Evolutionary conservation across 2,888 invertebrate genomes (phyloP), one percentile per base, ranked within the genome.

Genomic region (Andrena marginata): DNA sequence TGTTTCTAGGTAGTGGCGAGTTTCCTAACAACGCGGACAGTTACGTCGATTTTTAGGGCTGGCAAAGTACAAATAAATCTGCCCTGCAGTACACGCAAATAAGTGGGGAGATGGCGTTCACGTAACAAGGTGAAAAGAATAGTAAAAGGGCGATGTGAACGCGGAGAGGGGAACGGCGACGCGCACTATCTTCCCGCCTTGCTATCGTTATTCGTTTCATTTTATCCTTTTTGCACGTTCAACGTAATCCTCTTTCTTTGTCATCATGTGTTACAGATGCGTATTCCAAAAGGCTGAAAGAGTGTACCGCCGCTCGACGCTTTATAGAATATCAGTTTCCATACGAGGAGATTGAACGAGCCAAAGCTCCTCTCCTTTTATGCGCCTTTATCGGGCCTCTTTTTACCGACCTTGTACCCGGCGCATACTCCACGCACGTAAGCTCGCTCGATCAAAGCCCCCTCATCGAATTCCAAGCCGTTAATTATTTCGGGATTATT

Each of bases 241-340:
- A 35, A 23, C 62, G 81, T 82, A 87, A 88, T 88, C 79, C 84
- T 67, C 77, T 85, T 78, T 80, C 83, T 88, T 85, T 88, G 87
- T 88, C 82, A 70, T 78, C 67, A 29, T 73, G 77, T 82, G 78
- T 88, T 80, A 71, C 78, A 75, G 80, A 78, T 85, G 83, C 85
- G 80, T 87, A 78, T 71, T 42, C 80, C 71, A 86, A 84, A 88
- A 75, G 69, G 73, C 77, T 60, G 77, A 80, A 77, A 76, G 77
- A 65, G 82, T 70, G 65, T 84, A 80, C 48, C 68, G 23, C 74
- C 56, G 71, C 65, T 54, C 65, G 49, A 79, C 77, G 80, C 84
- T 89, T 85, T 88, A 85, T 87, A 75, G 78, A 83, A 88, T 86
- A 83, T 86, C 84, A 76, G 81, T 80, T 72, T 82, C 79, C 84